phyloP scores from a whole-genome alignment of 2,113 vertebrate species.

The Tyto alba region DNA sequence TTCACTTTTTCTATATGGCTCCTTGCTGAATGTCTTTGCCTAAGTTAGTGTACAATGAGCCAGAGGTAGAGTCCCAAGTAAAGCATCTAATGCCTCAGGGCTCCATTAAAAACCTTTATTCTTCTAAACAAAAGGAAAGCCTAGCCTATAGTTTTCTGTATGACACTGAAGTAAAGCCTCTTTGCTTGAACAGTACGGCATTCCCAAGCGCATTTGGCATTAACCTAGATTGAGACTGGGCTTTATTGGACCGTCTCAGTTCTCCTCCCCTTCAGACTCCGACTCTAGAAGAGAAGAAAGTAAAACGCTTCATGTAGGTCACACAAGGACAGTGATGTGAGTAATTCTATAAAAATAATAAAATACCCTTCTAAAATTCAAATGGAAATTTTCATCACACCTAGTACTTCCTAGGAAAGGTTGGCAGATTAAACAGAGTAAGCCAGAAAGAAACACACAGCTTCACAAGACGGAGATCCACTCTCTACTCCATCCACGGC shows the following conservation, averaged over 20 bases:
- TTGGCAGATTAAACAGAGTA: neutral
- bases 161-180: conserved; percentile 71
- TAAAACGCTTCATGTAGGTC: neutral
- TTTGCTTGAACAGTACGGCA: conserved; percentile 60
- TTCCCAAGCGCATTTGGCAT: conserved; percentile 53
- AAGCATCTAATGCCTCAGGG: conserved; percentile 71
- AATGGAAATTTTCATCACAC: neutral
- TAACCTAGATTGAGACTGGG: conserved; percentile 49
- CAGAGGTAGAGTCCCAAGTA: conserved; percentile 74
- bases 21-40: conserved; percentile 70
- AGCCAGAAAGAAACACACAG: neutral
- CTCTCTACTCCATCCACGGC: neutral
- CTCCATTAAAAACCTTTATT: conserved; percentile 70
- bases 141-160: conserved; percentile 71
- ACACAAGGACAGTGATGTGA: neutral
- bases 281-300: conserved; percentile 76
- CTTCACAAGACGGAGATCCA: neutral
- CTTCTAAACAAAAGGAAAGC: conserved; percentile 70
- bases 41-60: conserved; percentile 69
- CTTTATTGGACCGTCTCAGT: conserved; percentile 62
- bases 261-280: conserved; percentile 87
- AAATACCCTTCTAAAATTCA: neutral
- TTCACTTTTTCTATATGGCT: conserved; percentile 60
- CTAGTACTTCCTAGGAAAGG: neutral
- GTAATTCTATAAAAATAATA: neutral